These are phyloP conservation scores for Cladorhizidae sp. DNA, from an alignment of 37 sponge, comb jelly and placozoan genomes.

Conservation along the genomic window DNA sequence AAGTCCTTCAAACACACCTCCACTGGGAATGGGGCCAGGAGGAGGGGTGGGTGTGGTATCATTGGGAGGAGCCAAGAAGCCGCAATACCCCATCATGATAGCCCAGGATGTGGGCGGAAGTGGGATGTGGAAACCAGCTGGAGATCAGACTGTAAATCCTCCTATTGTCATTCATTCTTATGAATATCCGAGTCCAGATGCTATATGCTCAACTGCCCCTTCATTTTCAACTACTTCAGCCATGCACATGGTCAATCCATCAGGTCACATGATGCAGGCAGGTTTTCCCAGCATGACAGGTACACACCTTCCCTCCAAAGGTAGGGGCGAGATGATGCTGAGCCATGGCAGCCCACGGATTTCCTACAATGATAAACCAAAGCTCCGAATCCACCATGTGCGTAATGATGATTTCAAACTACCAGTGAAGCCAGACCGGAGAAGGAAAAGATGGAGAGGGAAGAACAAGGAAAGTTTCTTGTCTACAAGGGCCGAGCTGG, in stretches of 20 bases:
- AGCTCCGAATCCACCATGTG: constrained; percentile 50
- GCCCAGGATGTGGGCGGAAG: not conserved
- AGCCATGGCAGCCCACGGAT: not conserved
- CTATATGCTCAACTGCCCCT: not conserved
- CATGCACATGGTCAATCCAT: not conserved
- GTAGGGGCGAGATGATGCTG: not conserved
- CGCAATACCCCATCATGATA: not conserved
- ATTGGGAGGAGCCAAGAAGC: not conserved
- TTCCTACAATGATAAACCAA: constrained; percentile 24
- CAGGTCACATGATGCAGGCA: constrained; percentile 16
- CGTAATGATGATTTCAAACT: constrained; percentile 43
- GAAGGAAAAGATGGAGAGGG: constrained; percentile 19
- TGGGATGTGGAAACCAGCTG: constrained; percentile 1
- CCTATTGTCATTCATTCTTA: not conserved
- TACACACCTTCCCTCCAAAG: not conserved
- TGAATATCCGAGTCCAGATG: not conserved
- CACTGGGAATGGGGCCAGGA: not conserved
- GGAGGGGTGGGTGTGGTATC: no score
- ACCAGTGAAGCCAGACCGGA: constrained; percentile 9
- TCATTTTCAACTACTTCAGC: not conserved
- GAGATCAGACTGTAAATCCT: not conserved
- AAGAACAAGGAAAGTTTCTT: not conserved
- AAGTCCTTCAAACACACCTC: constrained; percentile 2
- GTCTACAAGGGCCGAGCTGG: not conserved
- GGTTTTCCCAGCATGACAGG: not conserved